These are phyloP conservation scores for Ctena decussata DNA, from an alignment of 2,888 invertebrate species.

Conservation along the genomic window DNA sequence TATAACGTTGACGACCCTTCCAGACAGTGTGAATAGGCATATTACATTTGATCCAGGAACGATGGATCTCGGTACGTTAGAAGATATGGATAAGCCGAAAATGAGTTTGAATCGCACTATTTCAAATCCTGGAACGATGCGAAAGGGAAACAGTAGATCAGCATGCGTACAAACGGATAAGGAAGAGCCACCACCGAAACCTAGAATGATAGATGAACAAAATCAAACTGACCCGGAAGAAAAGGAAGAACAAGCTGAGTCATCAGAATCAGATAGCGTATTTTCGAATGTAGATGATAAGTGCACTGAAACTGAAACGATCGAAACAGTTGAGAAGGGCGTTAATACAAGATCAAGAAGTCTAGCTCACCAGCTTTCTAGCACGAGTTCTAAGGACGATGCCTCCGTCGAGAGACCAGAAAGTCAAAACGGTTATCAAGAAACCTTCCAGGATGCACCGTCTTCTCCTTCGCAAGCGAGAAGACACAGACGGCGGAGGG, in stretches of 20 bases:
- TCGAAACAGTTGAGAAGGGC: slow-evolving; percentile 82
- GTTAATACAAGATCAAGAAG: slow-evolving; percentile 82
- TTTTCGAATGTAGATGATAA: slow-evolving; percentile 72
- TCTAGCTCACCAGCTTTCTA: slow-evolving; percentile 68
- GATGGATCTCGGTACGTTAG: slow-evolving; percentile 84
- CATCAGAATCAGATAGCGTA: slow-evolving; percentile 59
- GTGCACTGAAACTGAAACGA: slow-evolving; percentile 75
- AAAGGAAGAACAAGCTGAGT: slow-evolving; percentile 42
- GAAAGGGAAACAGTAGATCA: slow-evolving; percentile 58
- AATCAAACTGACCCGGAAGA: slow-evolving; percentile 71
- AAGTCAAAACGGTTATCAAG: slow-evolving; percentile 47
- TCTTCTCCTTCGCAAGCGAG: slow-evolving; percentile 53
- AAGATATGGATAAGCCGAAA: slow-evolving; percentile 82
- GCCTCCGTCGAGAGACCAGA: slow-evolving; percentile 55
- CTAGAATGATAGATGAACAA: slow-evolving; percentile 51
- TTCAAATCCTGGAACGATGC: slow-evolving; percentile 59
- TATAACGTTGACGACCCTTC: slow-evolving; percentile 83
- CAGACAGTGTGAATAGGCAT: slow-evolving; percentile 82
- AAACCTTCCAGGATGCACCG: slow-evolving; percentile 59
- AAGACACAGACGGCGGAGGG: slow-evolving; percentile 76
- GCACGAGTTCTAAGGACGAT: slow-evolving; percentile 41
- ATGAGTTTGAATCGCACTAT: slow-evolving; percentile 63
- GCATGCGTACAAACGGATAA: slow-evolving; percentile 69
- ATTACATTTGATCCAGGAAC: slow-evolving; percentile 84
- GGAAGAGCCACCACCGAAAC: slow-evolving; percentile 66